Evolutionary conservation across 2,113 vertebrate genomes (phyloP), one percentile per base, ranked within the genome.

Genomic region (Oncorhynchus keta): DNA sequence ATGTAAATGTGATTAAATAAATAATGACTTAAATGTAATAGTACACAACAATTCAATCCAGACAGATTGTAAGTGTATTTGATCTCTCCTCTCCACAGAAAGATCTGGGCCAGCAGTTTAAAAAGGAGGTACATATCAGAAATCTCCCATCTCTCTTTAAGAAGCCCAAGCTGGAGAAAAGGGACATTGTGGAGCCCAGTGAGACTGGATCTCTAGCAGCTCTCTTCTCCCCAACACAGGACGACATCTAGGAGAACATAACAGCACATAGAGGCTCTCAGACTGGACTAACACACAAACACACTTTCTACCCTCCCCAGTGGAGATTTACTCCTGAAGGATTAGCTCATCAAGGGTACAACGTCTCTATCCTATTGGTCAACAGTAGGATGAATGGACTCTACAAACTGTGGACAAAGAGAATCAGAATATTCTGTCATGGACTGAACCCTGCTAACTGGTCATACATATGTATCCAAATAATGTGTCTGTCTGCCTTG

Each of bases 111-210:
- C 95, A 99, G 88, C 96, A 99, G 88, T 99, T 99, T 87, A 96
- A 95, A 86, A 99, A 99, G 89, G 97, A 99, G 89, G 97, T 99
- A 83, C 98, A 99, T 80, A 99, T 99, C 91, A 95, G 95, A 87
- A 99, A 99, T 89, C 96, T 99, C 79, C 98, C 97, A 0, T 95
- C 96, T 13, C 96, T 99, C 83, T 99, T 97, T 88, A 98, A 99
- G 91, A 97, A 95, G 82, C 88, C 90, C 55, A 97, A 97, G 88
- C 91, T 93, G 32, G 92, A 94, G 72, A 95, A 93, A 78, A 72
- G 86, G 0, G 96, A 98, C n/a, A 61, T 92, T 66, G 57, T 93
- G 86, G 92, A 92, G 59, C 13, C 20, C 73, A 93, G 64, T 35
- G 94, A 95, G 59, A 83, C 88, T 11, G 39, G 84, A 26, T 89